phyloP scores from a whole-genome alignment of 2,113 vertebrate genomes.

The Psilopsiagon aymara region DNA sequence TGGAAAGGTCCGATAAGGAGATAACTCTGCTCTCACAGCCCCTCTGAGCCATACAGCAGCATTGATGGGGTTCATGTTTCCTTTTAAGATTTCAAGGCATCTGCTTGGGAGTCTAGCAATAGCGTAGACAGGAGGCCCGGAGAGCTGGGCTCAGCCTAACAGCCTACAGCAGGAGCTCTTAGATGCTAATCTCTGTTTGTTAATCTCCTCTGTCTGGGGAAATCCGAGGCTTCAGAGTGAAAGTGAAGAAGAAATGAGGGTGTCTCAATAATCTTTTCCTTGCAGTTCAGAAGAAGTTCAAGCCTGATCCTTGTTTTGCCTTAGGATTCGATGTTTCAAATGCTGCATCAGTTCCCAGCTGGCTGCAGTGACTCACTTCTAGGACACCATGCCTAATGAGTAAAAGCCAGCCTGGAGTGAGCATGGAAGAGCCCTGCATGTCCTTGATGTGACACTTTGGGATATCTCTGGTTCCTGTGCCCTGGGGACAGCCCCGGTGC shows the following conservation, averaged over 20 bases:
- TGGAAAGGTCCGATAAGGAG: neutral
- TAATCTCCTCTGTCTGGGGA: neutral
- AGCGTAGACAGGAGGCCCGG: neutral
- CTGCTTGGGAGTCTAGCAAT: neutral
- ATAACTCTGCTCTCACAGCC: neutral
- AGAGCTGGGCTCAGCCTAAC: neutral
- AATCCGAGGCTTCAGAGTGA: neutral
- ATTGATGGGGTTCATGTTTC: neutral
- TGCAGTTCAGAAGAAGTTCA: neutral
- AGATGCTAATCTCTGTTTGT: slow-evolving; percentile 1
- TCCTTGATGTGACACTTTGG: neutral
- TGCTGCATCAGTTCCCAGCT: neutral
- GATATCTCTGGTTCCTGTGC: neutral
- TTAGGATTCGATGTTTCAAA: neutral
- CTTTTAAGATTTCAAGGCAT: neutral
- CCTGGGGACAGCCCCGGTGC: fast-evolving
- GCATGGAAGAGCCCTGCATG: neutral
- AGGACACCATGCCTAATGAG: neutral
- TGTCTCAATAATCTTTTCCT: neutral
- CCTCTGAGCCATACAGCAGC: neutral
- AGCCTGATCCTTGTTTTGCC: neutral
- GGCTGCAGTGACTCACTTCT: neutral
- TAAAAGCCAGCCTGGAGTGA: neutral
- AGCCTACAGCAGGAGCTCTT: neutral
- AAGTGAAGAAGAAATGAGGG: neutral